Percentiles rank a stretch among this genome's conserved stretches.
Conservation (phyloP, 2,888 invertebrate genomes). For the Sicus ferrugineus region DNA sequence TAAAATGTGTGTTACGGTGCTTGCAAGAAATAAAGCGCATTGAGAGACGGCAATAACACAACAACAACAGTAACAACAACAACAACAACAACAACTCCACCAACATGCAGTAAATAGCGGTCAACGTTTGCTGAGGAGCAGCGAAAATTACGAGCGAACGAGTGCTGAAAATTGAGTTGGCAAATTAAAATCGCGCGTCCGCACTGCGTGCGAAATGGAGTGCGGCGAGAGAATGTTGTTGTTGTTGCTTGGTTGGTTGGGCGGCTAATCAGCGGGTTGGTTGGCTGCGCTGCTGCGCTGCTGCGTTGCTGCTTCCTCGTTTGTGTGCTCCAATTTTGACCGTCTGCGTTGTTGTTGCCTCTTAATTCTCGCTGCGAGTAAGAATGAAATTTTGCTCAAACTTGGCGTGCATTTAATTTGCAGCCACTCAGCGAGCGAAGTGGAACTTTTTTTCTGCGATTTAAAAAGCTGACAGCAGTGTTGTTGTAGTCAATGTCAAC, state of each 20-base stretch:
- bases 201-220: slow-evolving; percentile 49
- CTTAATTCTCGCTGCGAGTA: too few species aligned
- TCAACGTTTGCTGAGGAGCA: not conserved
- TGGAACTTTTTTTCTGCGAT: too few species aligned
- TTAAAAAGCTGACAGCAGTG: not conserved
- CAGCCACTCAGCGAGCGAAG: too few species aligned
- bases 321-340: not conserved
- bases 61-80: not conserved
- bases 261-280: not conserved
- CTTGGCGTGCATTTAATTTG: too few species aligned
- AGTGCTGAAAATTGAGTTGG: not conserved
- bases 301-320: slow-evolving; percentile 1
- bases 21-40: too few species aligned
- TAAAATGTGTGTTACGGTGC: too few species aligned
- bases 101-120: too few species aligned
- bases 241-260: not conserved
- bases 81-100: slow-evolving; percentile 22
- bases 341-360: too few species aligned
- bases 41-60: slow-evolving; percentile 9
- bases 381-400: too few species aligned
- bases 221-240: slow-evolving; percentile 44
- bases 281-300: slow-evolving; percentile 31
- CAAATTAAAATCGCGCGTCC: not conserved
- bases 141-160: slow-evolving; percentile 12
- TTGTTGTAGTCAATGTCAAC: slow-evolving; percentile 4